Conservation (phyloP, 2,888 invertebrate species). For the Sthenelais limicola region DNA sequence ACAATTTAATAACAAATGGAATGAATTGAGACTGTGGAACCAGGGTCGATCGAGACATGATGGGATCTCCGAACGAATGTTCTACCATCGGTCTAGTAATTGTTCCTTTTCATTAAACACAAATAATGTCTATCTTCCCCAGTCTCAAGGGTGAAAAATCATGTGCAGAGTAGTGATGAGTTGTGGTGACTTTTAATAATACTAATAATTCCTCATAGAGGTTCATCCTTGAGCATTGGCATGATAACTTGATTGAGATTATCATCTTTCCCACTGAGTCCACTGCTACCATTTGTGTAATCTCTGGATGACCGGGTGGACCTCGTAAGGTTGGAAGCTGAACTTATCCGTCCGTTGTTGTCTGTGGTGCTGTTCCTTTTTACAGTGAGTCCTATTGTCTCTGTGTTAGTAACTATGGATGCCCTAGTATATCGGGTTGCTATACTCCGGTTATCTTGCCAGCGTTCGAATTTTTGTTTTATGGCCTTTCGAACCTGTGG, state of each 20-base stretch:
- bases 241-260: not conserved
- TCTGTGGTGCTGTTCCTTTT: slow-evolving; percentile 14
- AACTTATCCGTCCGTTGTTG: slow-evolving; percentile 21
- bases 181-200: no score
- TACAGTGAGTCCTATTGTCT: slow-evolving; percentile 36
- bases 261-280: not conserved
- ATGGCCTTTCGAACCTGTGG: slow-evolving; percentile 44
- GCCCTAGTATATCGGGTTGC: slow-evolving; percentile 47
- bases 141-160: no score
- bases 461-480: slow-evolving; percentile 37
- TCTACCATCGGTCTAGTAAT: no score
- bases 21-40: no score
- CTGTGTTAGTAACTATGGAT: slow-evolving; percentile 39
- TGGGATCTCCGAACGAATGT: no score
- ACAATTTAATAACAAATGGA: no score
- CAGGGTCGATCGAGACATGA: no score
- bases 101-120: no score
- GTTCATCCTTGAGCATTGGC: slow-evolving; percentile 17
- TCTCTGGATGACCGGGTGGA: slow-evolving; percentile 26
- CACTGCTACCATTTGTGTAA: slow-evolving; percentile 9
- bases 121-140: no score
- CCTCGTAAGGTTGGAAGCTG: slow-evolving; percentile 27
- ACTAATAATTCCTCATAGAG: slow-evolving; percentile 4
- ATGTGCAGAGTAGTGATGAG: no score
- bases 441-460: slow-evolving; percentile 46